A percentile compares a stretch with the other conserved stretches of the same genome.
Evolutionary conservation across 2,113 vertebrate genomes (phyloP).

Genomic region (Dipodomys stephensi): DNA sequence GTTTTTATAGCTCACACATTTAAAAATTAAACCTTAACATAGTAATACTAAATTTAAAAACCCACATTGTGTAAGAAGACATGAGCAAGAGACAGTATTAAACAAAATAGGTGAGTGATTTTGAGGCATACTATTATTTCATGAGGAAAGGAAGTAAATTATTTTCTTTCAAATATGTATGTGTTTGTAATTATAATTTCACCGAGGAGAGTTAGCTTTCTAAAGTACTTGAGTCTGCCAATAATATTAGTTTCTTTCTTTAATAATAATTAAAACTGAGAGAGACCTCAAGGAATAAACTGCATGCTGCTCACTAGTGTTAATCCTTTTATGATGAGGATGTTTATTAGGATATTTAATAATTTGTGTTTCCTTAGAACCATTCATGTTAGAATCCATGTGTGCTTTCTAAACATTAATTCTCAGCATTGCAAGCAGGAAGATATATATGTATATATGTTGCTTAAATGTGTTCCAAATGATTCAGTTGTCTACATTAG

Average conservation of each 20-base stretch:
- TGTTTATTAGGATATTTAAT: slow-evolving; percentile 53
- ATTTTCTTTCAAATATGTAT: neutral
- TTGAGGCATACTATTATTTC: neutral
- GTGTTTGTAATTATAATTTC: neutral
- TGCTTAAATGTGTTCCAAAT: slow-evolving; percentile 25
- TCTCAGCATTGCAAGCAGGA: neutral
- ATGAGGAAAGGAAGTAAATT: neutral
- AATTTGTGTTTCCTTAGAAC: slow-evolving; percentile 57
- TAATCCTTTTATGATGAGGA: slow-evolving; percentile 56
- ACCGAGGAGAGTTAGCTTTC: neutral
- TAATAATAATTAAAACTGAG: slow-evolving; percentile 53
- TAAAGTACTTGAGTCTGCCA: slow-evolving; percentile 29
- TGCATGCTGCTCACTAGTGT: slow-evolving; percentile 42
- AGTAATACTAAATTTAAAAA: neutral
- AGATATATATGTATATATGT: neutral
- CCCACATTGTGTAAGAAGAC: neutral
- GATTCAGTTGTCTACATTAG: slow-evolving; percentile 26
- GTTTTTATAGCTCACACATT: neutral
- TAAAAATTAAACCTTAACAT: slow-evolving; percentile 17
- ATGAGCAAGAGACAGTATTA: neutral
- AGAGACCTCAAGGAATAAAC: slow-evolving; percentile 47
- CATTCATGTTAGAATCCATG: slow-evolving; percentile 44
- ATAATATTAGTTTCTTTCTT: slow-evolving; percentile 43
- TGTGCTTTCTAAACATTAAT: slow-evolving; percentile 50
- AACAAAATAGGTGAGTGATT: neutral